Base-by-base conservation (phyloP, 2,888 invertebrate genomes). In the Drosophila borborema region DNA sequence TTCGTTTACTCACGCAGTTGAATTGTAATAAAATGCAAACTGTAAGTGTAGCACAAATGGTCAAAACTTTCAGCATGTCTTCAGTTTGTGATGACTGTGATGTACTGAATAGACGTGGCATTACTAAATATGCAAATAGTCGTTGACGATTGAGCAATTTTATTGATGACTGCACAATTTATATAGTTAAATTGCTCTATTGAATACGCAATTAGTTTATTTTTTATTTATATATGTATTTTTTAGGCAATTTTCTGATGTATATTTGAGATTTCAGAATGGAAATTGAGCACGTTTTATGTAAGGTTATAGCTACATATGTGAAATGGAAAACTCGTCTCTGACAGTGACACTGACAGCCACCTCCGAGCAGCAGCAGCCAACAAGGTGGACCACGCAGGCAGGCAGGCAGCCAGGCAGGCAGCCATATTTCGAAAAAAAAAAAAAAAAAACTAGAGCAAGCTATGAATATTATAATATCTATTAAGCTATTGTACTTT, bases 281-380 rank as follows among this genome's bases (percentile, higher is more conserved):
- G 18, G 2, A 18, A 18, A 18, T 9, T 28, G 28, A 28, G 28
- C 28, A 28, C 5, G 28, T 5, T 28, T 28, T 4, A 20, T 28
- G 6, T 28, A 28, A 28, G 28, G 28, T 28, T 28, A 28, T 6
- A 28, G 28, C 7, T 28, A 10, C 3, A 43, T 10, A 12, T 12
- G 6, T 10, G 20, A 20, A 79, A 80, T 70, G 76, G 64, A 76
- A 80, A 79, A 76, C 80, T 72, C 59, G 86, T 60, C 77, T 49
- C 40, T 81, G 81, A 71, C 84, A 77, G 70, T 83, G 81, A 83
- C 81, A 84, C 74, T 80, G 82, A 87, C 87, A 68, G 76, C 70
- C 72, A 76, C 66, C 74, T 54, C 66, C 75, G 75, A 67, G 82
- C 53, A 20, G 20, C 20, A 20, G 20, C 2, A 20, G 20, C 20